Evolutionary conservation across 2,888 invertebrate species (phyloP), one percentile per base, ranked within the genome.

Genomic region (Cremastinae sp.): DNA sequence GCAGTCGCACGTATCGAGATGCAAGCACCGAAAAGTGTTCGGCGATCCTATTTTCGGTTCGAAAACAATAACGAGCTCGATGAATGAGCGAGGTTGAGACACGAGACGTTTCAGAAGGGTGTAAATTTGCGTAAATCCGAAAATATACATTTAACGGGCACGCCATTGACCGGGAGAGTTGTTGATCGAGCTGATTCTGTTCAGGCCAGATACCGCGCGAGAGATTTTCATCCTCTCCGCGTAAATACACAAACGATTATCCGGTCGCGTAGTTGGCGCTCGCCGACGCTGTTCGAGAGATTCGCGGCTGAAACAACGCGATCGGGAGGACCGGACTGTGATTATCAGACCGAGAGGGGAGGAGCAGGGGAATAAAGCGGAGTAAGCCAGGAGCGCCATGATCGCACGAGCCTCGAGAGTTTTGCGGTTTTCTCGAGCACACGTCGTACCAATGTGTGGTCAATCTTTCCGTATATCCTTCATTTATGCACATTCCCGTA

Each of bases 191-290:
- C 12, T 10, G 34, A 49, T 49, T 43, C 45, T 53, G 36, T n/a
- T 36, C 7, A 59, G 49, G 41, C 65, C 75, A 70, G 70, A 71
- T 65, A 71, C 65, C 36, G 16, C 54, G 41, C 22, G 53, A 49
- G 34, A 65, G 5, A 28, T 28, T 28, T 28, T 28, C 65, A 65
- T 53, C 61, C 61, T 34, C 65, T 45, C 59, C 54, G 65, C 70
- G 54, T 70, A 70, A 71, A 70, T 64, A 16, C 16, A 47, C 61
- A 12, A 41, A 59, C 47, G 59, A 75, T 71, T 75, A 49, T 41
- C 65, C 65, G 65, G 70, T 54, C 70, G 58, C 58, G 70, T 53
- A 68, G 38, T 70, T 10, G 9, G 49, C 41, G n/a, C n/a, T n/a
- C n/a, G n/a, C n/a, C n/a, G n/a, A n/a, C n/a, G n/a, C n/a, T n/a